Base-by-base conservation (phyloP, 1,140 invertebrate genomes). In the Eupeodes corollae region DNA sequence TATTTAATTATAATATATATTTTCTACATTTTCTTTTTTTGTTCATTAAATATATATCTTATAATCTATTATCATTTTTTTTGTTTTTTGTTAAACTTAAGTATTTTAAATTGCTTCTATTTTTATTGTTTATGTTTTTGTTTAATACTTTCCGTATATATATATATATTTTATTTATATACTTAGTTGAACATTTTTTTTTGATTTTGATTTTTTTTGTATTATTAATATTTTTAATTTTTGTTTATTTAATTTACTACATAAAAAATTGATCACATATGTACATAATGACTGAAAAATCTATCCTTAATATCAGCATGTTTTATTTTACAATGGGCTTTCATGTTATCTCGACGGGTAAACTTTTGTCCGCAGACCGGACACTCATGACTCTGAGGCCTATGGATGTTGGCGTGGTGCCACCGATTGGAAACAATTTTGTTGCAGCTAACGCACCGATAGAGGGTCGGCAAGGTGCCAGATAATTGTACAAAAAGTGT, bases 351-450 rank as follows among this genome's bases (percentile, higher is more conserved):
- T 52, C 78, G 79, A 45, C 81, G 73, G 46, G 79, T 83, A 51
- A 83, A 77, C 44, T 78, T 75, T 50, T 79, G 76, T 16, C 76
- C 74, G 63, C 80, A 84, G 48, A 79, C 70, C 11, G 80, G 79
- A 63, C 80, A 83, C 56, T 77, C 76, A 61, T 80, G 80, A 51
- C 79, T 77, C 62, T 81, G 79, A 12, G 81, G 81, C 47, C 78
- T 73, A 58, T 83, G 81, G 34, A 79, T 80, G 59, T 80, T 77
- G 63, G 79, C 72, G 57, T 83, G 81, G 61, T 84, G 82, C 73
- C 82, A 81, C 54, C 80, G 73, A 70, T 83, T 82, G 56, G 73
- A 80, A 42, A 84, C 82, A 52, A 75, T 76, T 72, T 84, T 84
- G 52, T 81, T 79, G 70, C 82, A 83, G 52, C 63, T 68, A 21